Percentiles rank a stretch among this genome's conserved stretches.
Evolutionary conservation across 2,888 invertebrate genomes (phyloP).

Genomic region (Sinotaia quadrata): DNA sequence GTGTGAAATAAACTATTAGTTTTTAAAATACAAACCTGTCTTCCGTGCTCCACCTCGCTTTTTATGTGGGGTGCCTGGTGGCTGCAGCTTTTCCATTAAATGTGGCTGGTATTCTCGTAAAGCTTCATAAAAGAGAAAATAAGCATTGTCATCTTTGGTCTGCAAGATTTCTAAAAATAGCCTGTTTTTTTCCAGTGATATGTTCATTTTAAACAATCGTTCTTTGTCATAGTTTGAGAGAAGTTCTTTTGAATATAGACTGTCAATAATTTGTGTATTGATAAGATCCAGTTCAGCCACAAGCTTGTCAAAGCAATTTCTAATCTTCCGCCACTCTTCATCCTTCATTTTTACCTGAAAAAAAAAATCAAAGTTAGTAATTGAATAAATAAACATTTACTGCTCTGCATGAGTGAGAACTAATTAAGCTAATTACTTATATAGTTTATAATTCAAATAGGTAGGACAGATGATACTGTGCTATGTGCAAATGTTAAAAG

Average conservation of each 20-base stretch:
- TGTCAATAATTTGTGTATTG: background rate
- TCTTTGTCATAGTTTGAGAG: constrained; percentile 6
- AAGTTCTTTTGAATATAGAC: background rate
- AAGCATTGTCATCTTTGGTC: constrained; percentile 17
- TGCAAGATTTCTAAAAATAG: constrained; percentile 10
- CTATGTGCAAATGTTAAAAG: too few species aligned
- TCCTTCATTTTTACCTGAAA: constrained; percentile 10
- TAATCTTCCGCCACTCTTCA: constrained; percentile 3
- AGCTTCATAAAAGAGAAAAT: background rate
- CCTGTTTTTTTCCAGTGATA: constrained; percentile 1
- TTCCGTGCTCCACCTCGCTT: background rate
- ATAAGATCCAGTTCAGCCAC: constrained; percentile 9
- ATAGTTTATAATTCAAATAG: too few species aligned
- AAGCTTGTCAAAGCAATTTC: background rate
- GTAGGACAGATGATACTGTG: too few species aligned
- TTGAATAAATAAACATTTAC: too few species aligned
- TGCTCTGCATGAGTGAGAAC: too few species aligned
- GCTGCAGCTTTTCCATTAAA: background rate
- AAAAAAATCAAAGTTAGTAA: too few species aligned
- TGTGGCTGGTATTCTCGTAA: background rate
- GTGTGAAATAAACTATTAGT: too few species aligned
- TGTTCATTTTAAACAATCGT: background rate
- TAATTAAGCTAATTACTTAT: too few species aligned
- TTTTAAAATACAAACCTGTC: too few species aligned
- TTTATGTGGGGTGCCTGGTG: background rate